Conservation (phyloP, 2,888 invertebrate genomes). For the Conus canariensis region DNA sequence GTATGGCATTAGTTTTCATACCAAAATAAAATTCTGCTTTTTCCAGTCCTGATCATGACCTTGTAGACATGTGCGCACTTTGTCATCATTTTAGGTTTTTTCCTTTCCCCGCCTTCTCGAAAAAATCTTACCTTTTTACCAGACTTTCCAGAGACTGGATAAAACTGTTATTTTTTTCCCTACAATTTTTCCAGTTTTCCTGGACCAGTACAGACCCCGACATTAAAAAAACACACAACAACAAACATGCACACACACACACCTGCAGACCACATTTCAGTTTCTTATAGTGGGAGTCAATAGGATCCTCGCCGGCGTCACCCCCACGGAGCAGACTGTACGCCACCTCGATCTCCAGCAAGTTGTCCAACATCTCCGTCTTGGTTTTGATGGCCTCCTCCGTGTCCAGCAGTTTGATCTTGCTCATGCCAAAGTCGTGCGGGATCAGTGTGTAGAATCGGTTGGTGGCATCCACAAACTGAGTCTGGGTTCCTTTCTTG, state of each 20-base stretch:
- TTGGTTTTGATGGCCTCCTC: slow-evolving; percentile 86
- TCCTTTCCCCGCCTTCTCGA: too few species aligned
- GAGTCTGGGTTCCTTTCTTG: slow-evolving; percentile 77
- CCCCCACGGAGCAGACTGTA: slow-evolving; percentile 89
- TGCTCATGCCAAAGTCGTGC: slow-evolving; percentile 93
- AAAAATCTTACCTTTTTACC: too few species aligned
- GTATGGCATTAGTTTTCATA: too few species aligned
- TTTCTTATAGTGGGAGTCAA: slow-evolving; percentile 93
- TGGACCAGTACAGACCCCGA: too few species aligned
- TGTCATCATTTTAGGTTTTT: too few species aligned
- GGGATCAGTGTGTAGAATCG: slow-evolving; percentile 97
- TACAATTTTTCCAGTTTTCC: too few species aligned
- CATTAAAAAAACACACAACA: too few species aligned
- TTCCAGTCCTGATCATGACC: too few species aligned
- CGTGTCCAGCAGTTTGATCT: slow-evolving; percentile 89
- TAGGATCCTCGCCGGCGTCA: slow-evolving; percentile 82
- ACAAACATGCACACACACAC: slow-evolving; percentile 45
- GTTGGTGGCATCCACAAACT: slow-evolving; percentile 92
- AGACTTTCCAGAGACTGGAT: too few species aligned
- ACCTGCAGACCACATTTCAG: slow-evolving; percentile 89
- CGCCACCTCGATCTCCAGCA: slow-evolving; percentile 97
- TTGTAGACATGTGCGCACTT: too few species aligned
- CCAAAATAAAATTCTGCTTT: too few species aligned
- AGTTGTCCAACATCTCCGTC: slow-evolving; percentile 92
- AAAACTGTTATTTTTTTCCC: too few species aligned